A percentile compares a stretch with the other conserved stretches of the same genome.
phyloP scores from a whole-genome alignment of 2,797 vertebrate genomes.

The Syncerus caffer region DNA sequence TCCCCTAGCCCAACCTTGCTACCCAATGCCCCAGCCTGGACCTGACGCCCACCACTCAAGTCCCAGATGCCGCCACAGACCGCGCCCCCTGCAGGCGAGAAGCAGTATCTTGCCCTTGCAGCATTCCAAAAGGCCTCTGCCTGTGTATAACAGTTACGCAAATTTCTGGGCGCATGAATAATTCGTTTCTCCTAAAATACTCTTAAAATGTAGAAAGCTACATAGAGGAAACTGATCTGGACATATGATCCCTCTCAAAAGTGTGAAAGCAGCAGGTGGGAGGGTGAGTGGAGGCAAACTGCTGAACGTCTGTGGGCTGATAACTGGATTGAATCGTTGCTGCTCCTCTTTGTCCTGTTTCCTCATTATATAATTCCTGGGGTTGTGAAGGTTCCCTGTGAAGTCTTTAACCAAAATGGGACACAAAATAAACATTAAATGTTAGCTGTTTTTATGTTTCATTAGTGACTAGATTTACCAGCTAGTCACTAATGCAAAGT shows the following conservation, averaged over 20 bases:
- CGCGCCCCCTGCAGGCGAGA: background rate
- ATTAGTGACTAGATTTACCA: background rate
- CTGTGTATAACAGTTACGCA: too few species aligned
- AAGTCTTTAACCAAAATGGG: background rate
- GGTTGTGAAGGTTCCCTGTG: background rate
- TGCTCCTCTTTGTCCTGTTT: background rate
- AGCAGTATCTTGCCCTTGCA: background rate
- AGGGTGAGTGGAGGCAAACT: background rate
- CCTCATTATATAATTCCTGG: background rate
- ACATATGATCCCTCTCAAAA: background rate
- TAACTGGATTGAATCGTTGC: background rate
- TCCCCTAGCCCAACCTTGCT: background rate
- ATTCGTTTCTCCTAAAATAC: background rate
- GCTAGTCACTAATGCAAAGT: background rate
- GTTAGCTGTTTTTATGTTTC: background rate
- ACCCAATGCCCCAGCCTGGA: background rate
- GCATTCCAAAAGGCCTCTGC: background rate
- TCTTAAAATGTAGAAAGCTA: background rate
- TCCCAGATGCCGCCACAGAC: background rate
- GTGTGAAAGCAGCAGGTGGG: background rate
- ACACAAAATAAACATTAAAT: background rate
- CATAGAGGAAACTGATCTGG: background rate
- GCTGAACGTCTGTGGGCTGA: background rate
- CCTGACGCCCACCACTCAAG: accelerated
- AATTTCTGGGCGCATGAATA: background rate